Conservation (phyloP, 92 coral and sea anemone genomes). For the Pocillopora meandrina region DNA sequence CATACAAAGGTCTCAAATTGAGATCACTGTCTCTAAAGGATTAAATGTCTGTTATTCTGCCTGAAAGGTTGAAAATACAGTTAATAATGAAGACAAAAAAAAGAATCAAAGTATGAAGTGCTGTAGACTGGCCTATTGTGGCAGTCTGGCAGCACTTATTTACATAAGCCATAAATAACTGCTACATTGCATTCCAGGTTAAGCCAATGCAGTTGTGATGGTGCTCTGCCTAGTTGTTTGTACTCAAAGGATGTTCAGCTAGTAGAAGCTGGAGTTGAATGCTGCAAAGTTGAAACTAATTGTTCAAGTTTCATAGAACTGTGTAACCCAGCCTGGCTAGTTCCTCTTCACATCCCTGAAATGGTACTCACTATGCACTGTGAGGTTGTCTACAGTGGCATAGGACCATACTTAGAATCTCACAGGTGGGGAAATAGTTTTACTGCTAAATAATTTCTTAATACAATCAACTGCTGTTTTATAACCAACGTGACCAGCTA, state of each 20-base stretch:
- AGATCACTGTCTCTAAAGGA: too few species aligned
- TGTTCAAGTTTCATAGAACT: slow-evolving; percentile 51
- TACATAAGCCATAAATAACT: too few species aligned
- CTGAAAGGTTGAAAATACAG: too few species aligned
- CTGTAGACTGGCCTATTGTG: too few species aligned
- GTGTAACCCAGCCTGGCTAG: slow-evolving; percentile 92
- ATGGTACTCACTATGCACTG: slow-evolving; percentile 45
- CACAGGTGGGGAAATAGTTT: slow-evolving; percentile 39
- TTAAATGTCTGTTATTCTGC: too few species aligned
- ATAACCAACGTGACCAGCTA: too few species aligned
- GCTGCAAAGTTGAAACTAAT: slow-evolving; percentile 23
- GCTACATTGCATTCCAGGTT: background rate
- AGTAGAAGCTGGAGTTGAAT: slow-evolving; percentile 14
- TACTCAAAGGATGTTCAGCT: background rate
- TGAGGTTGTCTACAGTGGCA: slow-evolving; percentile 58
- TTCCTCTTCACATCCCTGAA: slow-evolving; percentile 67
- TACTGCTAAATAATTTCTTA: too few species aligned
- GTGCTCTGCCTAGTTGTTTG: slow-evolving; percentile 7
- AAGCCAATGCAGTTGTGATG: slow-evolving; percentile 25
- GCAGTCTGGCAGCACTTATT: too few species aligned
- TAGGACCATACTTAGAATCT: slow-evolving; percentile 56
- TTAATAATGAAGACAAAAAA: too few species aligned
- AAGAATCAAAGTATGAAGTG: too few species aligned
- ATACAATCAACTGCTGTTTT: background rate
- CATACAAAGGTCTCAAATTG: too few species aligned